Conservation (phyloP, 2,797 vertebrate genomes). For the Chaetophractus vellerosus region DNA sequence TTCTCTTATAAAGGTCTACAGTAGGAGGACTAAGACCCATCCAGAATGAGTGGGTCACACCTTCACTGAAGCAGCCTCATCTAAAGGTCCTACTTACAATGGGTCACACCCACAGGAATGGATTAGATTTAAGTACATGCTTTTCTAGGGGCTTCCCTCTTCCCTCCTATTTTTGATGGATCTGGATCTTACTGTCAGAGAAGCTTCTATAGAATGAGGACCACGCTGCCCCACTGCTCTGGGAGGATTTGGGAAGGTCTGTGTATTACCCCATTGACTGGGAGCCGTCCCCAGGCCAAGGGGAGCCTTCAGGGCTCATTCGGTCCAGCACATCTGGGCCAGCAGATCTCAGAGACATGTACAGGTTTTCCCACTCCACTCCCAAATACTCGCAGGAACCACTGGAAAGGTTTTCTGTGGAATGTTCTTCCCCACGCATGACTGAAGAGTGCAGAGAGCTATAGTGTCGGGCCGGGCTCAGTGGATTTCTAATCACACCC, state of each 20-base stretch:
- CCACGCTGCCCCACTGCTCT: rapidly evolving
- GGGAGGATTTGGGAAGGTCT: background rate
- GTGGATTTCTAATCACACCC: background rate
- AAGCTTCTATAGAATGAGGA: background rate
- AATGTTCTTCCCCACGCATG: background rate
- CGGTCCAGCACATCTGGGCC: background rate
- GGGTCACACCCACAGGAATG: too few relatives aligned
- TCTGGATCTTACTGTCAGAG: background rate
- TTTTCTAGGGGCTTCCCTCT: background rate
- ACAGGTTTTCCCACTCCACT: too few relatives aligned
- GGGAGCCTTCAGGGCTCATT: too few relatives aligned
- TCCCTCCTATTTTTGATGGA: background rate
- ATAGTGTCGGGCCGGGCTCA: too few relatives aligned
- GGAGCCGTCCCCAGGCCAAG: background rate
- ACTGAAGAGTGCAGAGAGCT: background rate
- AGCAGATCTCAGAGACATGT: background rate
- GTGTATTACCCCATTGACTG: background rate
- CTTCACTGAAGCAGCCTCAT: too few relatives aligned
- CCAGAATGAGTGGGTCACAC: too few relatives aligned
- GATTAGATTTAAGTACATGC: too few relatives aligned
- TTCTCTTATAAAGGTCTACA: too few relatives aligned
- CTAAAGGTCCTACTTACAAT: too few relatives aligned
- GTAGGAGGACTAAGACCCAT: too few relatives aligned
- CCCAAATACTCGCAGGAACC: background rate
- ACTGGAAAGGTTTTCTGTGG: background rate